Conservation (phyloP, 2,888 invertebrate species). For the Leptura quadrifasciata region DNA sequence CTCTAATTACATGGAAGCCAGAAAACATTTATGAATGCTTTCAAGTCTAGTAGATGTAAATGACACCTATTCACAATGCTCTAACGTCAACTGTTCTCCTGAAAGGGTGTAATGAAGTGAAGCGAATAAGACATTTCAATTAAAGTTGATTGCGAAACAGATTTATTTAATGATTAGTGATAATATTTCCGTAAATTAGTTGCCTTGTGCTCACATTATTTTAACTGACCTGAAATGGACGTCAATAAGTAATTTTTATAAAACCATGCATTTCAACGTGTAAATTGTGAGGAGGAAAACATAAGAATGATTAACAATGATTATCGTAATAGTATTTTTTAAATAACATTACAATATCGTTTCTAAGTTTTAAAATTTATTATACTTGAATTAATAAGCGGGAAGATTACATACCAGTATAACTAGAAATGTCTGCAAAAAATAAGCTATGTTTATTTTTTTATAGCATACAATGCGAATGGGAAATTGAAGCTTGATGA, state of each 20-base stretch:
- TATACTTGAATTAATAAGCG: no score
- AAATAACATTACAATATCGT: no score
- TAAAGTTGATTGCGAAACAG: constrained; percentile 24
- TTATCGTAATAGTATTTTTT: no score
- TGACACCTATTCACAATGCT: constrained; percentile 32
- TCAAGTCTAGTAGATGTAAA: constrained; percentile 23
- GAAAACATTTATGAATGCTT: constrained; percentile 22
- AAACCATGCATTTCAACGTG: no score
- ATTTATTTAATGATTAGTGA: constrained; percentile 11
- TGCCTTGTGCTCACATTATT: constrained; percentile 14
- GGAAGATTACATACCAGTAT: no score
- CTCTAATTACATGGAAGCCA: constrained; percentile 6
- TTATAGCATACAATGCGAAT: no score
- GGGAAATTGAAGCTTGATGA: no score
- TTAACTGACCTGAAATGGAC: constrained; percentile 3
- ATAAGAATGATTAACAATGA: no score
- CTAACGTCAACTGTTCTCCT: constrained; percentile 19
- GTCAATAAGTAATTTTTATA: not conserved
- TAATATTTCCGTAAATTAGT: constrained; percentile 20
- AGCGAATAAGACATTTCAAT: constrained; percentile 30
- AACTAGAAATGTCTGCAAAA: no score
- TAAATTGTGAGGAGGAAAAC: no score
- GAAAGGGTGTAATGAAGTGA: constrained; percentile 27
- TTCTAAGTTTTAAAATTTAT: no score
- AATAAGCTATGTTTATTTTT: no score